A percentile compares a stretch with the other conserved stretches of the same genome.
Conservation (phyloP, 2,797 vertebrate genomes). For the Ctenochaetus hawaiiensis region DNA sequence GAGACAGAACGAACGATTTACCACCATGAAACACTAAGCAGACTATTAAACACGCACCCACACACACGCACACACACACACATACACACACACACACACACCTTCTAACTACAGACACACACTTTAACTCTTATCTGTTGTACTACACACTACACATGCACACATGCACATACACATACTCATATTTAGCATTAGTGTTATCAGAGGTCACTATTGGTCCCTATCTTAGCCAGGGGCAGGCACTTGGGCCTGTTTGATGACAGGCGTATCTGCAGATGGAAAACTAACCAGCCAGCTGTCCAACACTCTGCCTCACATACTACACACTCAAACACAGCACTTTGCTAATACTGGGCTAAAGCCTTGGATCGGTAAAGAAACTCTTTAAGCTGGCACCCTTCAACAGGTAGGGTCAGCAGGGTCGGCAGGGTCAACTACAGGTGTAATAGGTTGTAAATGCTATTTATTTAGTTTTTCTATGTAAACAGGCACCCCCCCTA, state of each 20-base stretch:
- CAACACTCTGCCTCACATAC: conserved; percentile 42
- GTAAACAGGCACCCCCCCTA: too few species aligned
- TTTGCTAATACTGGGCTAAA: conserved; percentile 32
- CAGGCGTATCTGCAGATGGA: conserved; percentile 69
- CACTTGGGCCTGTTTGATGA: conserved; percentile 69
- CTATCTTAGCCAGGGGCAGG: conserved; percentile 69
- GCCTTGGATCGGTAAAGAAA: conserved; percentile 36
- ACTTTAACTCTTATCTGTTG: conserved; percentile 61
- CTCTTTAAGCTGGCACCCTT: conserved; percentile 14
- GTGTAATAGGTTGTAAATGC: too few species aligned
- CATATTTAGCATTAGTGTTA: conserved; percentile 63
- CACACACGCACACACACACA: conserved; percentile 13
- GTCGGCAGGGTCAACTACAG: conserved; percentile 25
- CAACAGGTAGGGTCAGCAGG: conserved; percentile 22
- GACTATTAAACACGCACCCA: conserved; percentile 59
- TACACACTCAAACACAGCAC: conserved; percentile 48
- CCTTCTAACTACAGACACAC: background rate
- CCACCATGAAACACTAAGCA: conserved; percentile 73
- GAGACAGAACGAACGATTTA: conserved; percentile 73
- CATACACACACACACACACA: conserved; percentile 12
- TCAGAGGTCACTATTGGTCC: conserved; percentile 69
- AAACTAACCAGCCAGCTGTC: conserved; percentile 60
- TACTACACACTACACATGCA: conserved; percentile 30
- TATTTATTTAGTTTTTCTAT: too few species aligned
- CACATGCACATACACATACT: conserved; percentile 28